Evolutionary conservation across 2,888 invertebrate genomes (phyloP), one percentile per base, ranked within the genome.

Genomic region (Orthosia gracilis): DNA sequence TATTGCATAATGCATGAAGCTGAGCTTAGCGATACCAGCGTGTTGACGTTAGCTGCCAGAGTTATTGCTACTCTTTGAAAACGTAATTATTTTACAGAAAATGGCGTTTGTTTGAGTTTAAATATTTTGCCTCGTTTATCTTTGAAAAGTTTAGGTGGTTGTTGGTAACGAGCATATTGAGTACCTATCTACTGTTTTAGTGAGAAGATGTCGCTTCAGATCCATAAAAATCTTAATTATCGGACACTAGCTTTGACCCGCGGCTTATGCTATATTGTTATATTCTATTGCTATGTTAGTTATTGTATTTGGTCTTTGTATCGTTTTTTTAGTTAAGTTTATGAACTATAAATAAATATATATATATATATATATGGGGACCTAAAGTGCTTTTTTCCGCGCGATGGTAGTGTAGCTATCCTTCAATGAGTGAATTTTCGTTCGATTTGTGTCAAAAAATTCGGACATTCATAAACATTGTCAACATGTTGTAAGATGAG

Each of bases 1-100:
- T 47, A 52, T 26, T n/a, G 62, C 54, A 21, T 62, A 12, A 18
- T 50, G 47, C 57, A 17, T 45, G 17, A n/a, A 52, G 67, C 26
- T 50, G 67, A 15, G 71, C 18, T 18, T 21, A 31, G 31, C n/a
- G 52, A 58, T 52, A 21, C 59, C 15, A 61, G 69, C 11, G 17
- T 50, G 15, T n/a, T 63, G 55, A 58, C 49, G 57, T 23, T 31
- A 31, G 58, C 55, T 59, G 63, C 11, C 13, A 47, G 55, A 65
- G 18, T 65, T 78, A 65, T 74, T 57, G 61, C 4, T 23, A 26
- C 49, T 23, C 26, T 64, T 64, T 40, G 13, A 52, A 21, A 57
- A 50, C 11, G 13, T n/a, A 18, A 49, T 52, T 54, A 68, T 47
- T 64, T 50, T 45, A 23, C 23, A 50, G 23, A 49, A 52, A 76